Evolutionary conservation across 2,113 vertebrate species (phyloP).

Genomic region (Stigmatopora argus): DNA sequence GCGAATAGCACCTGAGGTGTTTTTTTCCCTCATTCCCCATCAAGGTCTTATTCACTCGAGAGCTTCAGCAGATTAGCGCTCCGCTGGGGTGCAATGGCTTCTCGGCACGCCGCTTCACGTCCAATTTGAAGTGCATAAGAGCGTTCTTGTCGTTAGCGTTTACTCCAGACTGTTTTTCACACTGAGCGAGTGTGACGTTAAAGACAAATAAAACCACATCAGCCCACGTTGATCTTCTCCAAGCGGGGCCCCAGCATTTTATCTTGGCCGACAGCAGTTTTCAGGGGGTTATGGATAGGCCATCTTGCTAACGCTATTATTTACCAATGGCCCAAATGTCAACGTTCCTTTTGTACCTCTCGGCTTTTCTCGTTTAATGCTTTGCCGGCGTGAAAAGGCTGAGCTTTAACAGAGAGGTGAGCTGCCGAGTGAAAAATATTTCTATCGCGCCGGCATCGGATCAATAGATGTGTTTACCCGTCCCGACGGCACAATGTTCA

Average conservation of each 20-base stretch:
- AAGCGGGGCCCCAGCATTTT: constrained; percentile 77
- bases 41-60: constrained; percentile 62
- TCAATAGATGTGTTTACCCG: constrained; percentile 97
- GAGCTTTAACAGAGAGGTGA: constrained; percentile 80
- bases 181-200: constrained; percentile 67
- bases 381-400: constrained; percentile 84
- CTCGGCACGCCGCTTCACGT: constrained; percentile 53
- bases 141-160: constrained; percentile 68
- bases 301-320: constrained; percentile 79
- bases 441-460: constrained; percentile 82
- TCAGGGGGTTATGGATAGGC: constrained; percentile 83
- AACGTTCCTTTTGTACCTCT: constrained; percentile 69
- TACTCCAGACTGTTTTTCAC: constrained; percentile 62
- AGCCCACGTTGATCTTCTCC: constrained; percentile 75
- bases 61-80: constrained; percentile 62
- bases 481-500: constrained; percentile 79
- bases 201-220: constrained; percentile 69
- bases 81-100: constrained; percentile 54
- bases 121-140: constrained; percentile 64
- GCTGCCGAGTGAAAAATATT: constrained; percentile 80
- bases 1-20: constrained; percentile 50
- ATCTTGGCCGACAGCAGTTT: constrained; percentile 84
- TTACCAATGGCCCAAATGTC: constrained; percentile 88
- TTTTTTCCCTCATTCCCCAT: constrained; percentile 36
- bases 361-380: constrained; percentile 76